A percentile compares a stretch with the other conserved stretches of the same genome.
phyloP scores from a whole-genome alignment of 2,797 vertebrate species.

The Glossophaga mutica region DNA sequence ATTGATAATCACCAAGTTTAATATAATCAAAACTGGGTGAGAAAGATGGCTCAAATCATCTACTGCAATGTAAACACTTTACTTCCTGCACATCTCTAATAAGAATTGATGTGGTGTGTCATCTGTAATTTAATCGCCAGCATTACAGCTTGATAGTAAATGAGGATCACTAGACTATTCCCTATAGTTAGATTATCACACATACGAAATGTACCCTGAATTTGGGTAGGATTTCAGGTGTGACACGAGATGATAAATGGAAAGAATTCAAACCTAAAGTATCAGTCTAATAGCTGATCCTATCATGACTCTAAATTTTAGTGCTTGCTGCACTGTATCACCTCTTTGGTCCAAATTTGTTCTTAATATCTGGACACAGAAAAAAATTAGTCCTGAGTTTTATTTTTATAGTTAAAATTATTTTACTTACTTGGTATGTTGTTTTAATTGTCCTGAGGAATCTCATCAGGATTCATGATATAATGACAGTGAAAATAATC shows the following conservation, averaged over 20 bases:
- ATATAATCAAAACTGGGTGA: constrained; percentile 72
- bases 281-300: constrained; percentile 33
- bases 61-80: constrained; percentile 75
- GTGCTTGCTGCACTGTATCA: not conserved
- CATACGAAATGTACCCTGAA: constrained; percentile 67
- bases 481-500: not conserved
- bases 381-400: not conserved
- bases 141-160: constrained; percentile 82
- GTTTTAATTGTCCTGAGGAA: not conserved
- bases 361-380: constrained; percentile 2
- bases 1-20: constrained; percentile 77
- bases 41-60: constrained; percentile 64
- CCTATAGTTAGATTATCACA: constrained; percentile 74
- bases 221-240: constrained; percentile 68
- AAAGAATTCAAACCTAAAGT: constrained; percentile 66
- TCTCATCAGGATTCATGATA: not conserved
- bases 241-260: constrained; percentile 73
- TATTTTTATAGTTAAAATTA: not conserved
- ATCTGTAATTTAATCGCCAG: constrained; percentile 83
- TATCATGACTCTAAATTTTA: not conserved
- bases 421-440: not conserved
- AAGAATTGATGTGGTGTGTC: constrained; percentile 84
- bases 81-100: constrained; percentile 79
- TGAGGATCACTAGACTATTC: constrained; percentile 72
- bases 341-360: not conserved